Base-by-base conservation (phyloP, 2,888 invertebrate species). In the Pyrrhopygopsis socrates region DNA sequence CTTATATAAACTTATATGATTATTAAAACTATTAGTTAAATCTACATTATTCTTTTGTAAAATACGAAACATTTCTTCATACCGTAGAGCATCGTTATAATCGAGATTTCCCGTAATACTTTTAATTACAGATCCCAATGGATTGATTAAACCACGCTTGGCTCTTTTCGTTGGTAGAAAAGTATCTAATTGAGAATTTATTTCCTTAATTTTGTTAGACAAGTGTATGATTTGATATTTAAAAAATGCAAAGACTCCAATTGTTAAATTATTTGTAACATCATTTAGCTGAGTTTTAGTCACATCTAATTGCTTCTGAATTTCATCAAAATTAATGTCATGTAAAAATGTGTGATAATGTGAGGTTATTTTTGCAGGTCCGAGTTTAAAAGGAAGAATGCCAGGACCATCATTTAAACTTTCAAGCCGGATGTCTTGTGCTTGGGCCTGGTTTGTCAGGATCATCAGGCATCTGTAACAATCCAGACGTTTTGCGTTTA, bases 331-430 rank as follows among this genome's bases (percentile, higher is more conserved):
- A 65, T 30, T 65, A 65, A 65, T 65, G 20, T 65, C 29, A 24
- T 81, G 79, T 63, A 90, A 29, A 41, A 92, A 91, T 11, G 90
- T 77, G 83, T 92, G 93, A 60, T 89, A 90, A 29, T 92, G 91
- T n/a, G 92, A 84, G 30, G 88, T 63, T 6, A 91, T 45, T 81
- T 78, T 86, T 0, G 87, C 58, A 3, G 73, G 63, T 54, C 93
- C 93, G 2, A 93, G 29, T 80, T 90, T 88, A n/a, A 91, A 90
- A 0, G 91, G 90, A 9, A 91, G 80, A 18, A 45, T 45, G 13
- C 45, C 45, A 22, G 87, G 85, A 65, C 86, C 87, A 34, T 86
- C 65, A 24, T 82, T 73, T n/a, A 88, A 60, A 68, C 75, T 83
- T 4, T 88, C 88, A 81, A 91, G 81, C 82, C 38, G 77, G 77